A percentile compares a stretch with the other conserved stretches of the same genome.
These are phyloP conservation scores for Corydoras maculifer DNA, from an alignment of 2,113 vertebrate genomes.

Conservation along the genomic window DNA sequence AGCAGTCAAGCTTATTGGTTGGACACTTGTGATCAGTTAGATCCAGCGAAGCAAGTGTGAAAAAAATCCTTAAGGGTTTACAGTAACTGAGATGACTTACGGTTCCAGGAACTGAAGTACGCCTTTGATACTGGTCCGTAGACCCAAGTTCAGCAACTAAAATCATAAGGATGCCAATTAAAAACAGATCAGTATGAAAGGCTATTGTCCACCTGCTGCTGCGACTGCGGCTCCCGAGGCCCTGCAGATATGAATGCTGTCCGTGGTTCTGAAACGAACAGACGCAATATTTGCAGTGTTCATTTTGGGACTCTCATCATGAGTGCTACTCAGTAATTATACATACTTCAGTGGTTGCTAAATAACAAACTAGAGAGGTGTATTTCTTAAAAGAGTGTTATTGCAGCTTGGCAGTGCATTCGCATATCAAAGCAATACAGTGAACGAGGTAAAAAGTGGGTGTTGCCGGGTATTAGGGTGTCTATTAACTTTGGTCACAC, in stretches of 20 bases:
- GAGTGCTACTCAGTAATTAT: not conserved
- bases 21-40: conserved; percentile 11
- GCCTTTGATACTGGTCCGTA: not conserved
- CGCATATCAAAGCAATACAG: too few species aligned
- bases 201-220: not conserved
- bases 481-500: too few species aligned
- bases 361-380: too few species aligned
- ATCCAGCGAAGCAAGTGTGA: conserved; percentile 16
- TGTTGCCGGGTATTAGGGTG: too few species aligned
- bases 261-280: conserved; percentile 43
- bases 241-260: conserved; percentile 21
- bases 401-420: too few species aligned
- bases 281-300: too few species aligned
- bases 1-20: conserved; percentile 20
- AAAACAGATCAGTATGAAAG: not conserved
- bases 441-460: too few species aligned
- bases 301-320: not conserved
- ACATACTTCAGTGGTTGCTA: too few species aligned
- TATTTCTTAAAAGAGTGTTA: too few species aligned
- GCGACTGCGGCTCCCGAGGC: not conserved
- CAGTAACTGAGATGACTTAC: conserved; percentile 10
- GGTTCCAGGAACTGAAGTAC: conserved; percentile 2
- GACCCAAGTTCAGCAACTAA: not conserved
- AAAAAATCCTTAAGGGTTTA: conserved; percentile 2
- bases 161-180: conserved; percentile 11